Conservation (phyloP, 1,140 invertebrate genomes). For the Bicyclus anynana region DNA sequence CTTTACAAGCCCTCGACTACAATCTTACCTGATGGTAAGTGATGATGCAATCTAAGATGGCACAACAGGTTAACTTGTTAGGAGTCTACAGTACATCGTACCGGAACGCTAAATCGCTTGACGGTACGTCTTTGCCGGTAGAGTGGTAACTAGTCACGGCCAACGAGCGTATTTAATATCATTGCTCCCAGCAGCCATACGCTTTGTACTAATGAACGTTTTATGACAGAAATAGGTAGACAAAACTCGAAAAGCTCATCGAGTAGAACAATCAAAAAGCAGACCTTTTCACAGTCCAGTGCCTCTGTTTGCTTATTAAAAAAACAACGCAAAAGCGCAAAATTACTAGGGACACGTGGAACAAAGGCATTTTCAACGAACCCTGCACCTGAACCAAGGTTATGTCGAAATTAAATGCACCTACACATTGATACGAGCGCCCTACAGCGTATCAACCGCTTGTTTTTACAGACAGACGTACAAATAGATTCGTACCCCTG, state of each 20-base stretch:
- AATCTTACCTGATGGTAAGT: too few relatives aligned
- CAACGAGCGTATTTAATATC: too few relatives aligned
- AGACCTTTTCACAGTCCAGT: slow-evolving; percentile 7
- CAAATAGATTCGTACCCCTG: slow-evolving; percentile 48
- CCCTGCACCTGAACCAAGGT: slow-evolving; percentile 16
- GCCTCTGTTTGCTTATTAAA: slow-evolving; percentile 12
- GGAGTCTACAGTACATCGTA: too few relatives aligned
- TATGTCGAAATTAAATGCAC: slow-evolving; percentile 43
- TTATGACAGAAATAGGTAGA: not conserved
- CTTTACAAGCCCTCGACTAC: too few relatives aligned
- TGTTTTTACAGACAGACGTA: slow-evolving; percentile 62
- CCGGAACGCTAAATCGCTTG: too few relatives aligned
- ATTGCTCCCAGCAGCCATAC: too few relatives aligned
- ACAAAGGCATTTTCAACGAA: slow-evolving; percentile 9
- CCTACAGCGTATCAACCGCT: slow-evolving; percentile 50
- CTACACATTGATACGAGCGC: slow-evolving; percentile 41
- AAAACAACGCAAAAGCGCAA: slow-evolving; percentile 17
- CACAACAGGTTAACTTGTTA: too few relatives aligned
- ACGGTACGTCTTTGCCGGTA: too few relatives aligned
- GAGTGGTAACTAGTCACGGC: too few relatives aligned
- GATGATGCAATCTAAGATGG: too few relatives aligned
- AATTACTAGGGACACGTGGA: slow-evolving; percentile 22
- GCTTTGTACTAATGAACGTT: too few relatives aligned
- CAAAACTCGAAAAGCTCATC: not conserved
- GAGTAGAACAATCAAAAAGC: slow-evolving; percentile 4